Evolutionary conservation across 2,888 invertebrate species (phyloP).

Genomic region (Dorcus parallelipipedus): DNA sequence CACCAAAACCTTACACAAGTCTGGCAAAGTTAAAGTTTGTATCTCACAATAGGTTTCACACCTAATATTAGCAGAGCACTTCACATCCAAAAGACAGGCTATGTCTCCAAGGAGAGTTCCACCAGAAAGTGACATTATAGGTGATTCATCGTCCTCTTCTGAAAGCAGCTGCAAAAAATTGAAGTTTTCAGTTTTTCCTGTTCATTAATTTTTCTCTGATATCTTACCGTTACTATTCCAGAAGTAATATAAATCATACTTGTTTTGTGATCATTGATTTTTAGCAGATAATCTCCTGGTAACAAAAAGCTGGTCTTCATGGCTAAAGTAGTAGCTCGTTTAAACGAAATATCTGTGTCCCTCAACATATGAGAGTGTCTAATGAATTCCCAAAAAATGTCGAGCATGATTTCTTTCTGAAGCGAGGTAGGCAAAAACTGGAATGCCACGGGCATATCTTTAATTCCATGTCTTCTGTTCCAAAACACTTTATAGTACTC

Average conservation of each 20-base stretch:
- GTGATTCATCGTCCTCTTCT: slow-evolving; percentile 56
- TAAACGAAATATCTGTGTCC: slow-evolving; percentile 52
- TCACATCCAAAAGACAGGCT: slow-evolving; percentile 49
- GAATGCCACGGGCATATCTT: slow-evolving; percentile 48
- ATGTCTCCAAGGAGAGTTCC: slow-evolving; percentile 56
- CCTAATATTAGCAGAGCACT: slow-evolving; percentile 26
- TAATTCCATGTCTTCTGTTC: slow-evolving; percentile 54
- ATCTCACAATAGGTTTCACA: slow-evolving; percentile 52
- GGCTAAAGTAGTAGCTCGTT: slow-evolving; percentile 48
- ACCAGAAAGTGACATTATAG: slow-evolving; percentile 55
- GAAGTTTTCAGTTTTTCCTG: background rate
- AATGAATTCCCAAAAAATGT: slow-evolving; percentile 53
- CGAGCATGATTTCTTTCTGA: slow-evolving; percentile 54
- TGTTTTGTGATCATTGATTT: slow-evolving; percentile 51
- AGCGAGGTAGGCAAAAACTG: slow-evolving; percentile 50
- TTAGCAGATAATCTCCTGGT: slow-evolving; percentile 53
- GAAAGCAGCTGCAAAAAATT: slow-evolving; percentile 33
- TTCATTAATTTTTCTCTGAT: background rate
- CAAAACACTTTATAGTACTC: slow-evolving; percentile 53
- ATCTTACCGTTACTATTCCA: slow-evolving; percentile 50
- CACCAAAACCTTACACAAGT: slow-evolving; percentile 12
- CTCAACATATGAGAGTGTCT: slow-evolving; percentile 54
- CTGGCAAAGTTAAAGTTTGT: slow-evolving; percentile 45
- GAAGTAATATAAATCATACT: slow-evolving; percentile 54
- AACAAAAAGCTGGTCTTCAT: slow-evolving; percentile 55